Conservation (phyloP, 2,113 vertebrate species). For the Sylvilagus bachmani region DNA sequence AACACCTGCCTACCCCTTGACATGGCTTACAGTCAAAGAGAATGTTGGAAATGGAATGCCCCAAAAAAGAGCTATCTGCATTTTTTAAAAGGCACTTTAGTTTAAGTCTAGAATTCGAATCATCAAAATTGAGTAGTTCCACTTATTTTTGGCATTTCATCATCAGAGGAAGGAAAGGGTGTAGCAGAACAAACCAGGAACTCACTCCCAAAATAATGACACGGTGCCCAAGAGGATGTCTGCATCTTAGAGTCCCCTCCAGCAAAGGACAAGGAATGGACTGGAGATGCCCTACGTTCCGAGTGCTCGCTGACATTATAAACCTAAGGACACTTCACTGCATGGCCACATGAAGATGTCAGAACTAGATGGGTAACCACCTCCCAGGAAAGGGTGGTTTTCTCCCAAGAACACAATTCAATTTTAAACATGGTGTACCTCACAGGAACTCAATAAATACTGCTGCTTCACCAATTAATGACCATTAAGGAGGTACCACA, state of each 20-base stretch:
- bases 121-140: neutral
- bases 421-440: neutral
- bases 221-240: neutral
- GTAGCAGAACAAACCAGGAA: neutral
- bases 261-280: neutral
- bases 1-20: neutral
- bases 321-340: neutral
- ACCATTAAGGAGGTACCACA: neutral
- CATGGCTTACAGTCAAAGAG: neutral
- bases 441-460: neutral
- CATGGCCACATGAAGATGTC: neutral
- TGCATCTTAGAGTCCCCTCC: neutral
- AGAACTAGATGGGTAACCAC: neutral
- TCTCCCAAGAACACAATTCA: too few relatives aligned
- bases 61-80: neutral
- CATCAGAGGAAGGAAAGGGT: slow-evolving; percentile 27
- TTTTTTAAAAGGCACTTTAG: neutral
- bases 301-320: neutral
- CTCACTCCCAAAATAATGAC: neutral
- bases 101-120: neutral
- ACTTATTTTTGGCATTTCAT: neutral
- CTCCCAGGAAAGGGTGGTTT: neutral
- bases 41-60: neutral
- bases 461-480: neutral
- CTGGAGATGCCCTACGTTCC: neutral